A percentile compares a stretch with the other conserved stretches of the same genome.
phyloP scores from a whole-genome alignment of 2,113 vertebrate species.

The Motacilla tschutschensis region DNA sequence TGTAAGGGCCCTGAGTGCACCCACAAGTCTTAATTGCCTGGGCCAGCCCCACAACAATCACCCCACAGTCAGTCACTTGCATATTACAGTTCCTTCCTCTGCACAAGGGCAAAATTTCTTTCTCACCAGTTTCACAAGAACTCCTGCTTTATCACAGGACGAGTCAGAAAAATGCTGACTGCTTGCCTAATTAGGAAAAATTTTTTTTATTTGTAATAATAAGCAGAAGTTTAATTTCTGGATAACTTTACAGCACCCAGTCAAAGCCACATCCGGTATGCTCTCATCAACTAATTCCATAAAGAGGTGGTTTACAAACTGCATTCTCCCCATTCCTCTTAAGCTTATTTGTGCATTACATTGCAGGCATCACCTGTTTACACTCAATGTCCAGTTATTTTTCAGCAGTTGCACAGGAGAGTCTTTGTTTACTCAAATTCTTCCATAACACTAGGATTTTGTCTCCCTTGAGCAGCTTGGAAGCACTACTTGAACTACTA shows the following conservation, averaged over 20 bases:
- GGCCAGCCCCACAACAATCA: neutral
- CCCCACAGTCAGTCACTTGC: neutral
- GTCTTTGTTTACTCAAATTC: constrained; percentile 51
- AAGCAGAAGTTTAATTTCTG: neutral
- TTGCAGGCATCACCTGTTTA: constrained; percentile 25
- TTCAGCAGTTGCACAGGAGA: constrained; percentile 31
- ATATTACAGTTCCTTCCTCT: neutral
- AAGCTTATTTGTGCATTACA: constrained; percentile 25
- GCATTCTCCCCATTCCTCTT: constrained; percentile 13
- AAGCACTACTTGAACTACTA: constrained; percentile 14
- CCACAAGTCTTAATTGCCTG: neutral
- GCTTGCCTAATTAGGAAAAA: neutral
- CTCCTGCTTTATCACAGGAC: neutral
- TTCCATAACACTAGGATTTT: constrained; percentile 20
- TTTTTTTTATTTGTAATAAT: neutral
- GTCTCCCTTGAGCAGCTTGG: constrained; percentile 33
- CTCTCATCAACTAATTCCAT: neutral
- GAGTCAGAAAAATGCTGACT: neutral
- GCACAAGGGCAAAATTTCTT: neutral
- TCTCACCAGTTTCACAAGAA: neutral
- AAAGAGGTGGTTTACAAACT: neutral
- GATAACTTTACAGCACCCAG: neutral
- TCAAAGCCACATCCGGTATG: neutral
- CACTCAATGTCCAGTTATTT: constrained; percentile 28
- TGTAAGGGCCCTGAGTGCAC: rapidly evolving